Evolutionary conservation across 1,140 invertebrate species (phyloP).

Genomic region (Drosophila chauvacae): DNA sequence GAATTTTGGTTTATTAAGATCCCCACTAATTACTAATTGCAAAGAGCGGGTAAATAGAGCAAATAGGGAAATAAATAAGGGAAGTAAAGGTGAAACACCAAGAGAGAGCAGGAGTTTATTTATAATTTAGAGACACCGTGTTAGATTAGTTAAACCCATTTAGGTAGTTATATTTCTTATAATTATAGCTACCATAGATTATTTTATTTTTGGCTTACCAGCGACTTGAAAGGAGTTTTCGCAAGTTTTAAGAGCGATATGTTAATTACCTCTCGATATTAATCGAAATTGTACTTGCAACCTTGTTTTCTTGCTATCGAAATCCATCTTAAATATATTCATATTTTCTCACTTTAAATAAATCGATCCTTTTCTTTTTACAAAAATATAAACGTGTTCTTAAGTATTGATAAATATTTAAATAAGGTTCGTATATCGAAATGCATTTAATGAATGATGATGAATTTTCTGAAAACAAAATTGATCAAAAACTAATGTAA

Average conservation of each 20-base stretch:
- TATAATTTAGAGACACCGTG: background rate
- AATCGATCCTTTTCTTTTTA: background rate
- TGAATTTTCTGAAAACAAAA: no score
- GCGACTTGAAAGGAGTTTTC: background rate
- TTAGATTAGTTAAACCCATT: background rate
- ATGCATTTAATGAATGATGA: no score
- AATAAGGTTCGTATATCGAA: no score
- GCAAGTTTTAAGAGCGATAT: background rate
- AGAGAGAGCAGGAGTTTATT: background rate
- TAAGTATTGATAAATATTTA: background rate
- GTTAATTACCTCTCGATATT: background rate
- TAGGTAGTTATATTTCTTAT: background rate
- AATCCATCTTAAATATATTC: background rate
- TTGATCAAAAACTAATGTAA: no score
- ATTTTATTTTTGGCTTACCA: background rate
- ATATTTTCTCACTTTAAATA: background rate
- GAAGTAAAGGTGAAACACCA: background rate
- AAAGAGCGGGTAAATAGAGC: slow-evolving; percentile 1
- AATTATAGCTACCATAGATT: no score
- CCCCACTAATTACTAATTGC: slow-evolving; percentile 44
- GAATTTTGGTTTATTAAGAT: slow-evolving; percentile 27
- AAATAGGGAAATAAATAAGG: background rate
- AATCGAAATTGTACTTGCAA: no score
- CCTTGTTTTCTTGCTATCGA: no score
- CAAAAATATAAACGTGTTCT: background rate